Evolutionary conservation across 2,797 vertebrate species (phyloP).

Genomic region (Halcyon chelicuti): DNA sequence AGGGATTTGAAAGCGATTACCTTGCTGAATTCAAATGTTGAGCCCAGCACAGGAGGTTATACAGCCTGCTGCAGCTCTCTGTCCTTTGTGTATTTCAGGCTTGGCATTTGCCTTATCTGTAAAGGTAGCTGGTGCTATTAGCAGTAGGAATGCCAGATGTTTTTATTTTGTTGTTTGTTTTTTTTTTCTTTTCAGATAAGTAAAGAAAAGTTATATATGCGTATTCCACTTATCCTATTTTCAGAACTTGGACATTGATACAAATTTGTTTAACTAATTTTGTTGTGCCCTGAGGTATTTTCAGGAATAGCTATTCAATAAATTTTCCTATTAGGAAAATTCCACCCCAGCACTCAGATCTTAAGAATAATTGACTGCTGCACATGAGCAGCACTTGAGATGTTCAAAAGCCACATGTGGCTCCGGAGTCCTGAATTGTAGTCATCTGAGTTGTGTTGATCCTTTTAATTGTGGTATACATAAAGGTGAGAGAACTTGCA

Average conservation of each 20-base stretch:
- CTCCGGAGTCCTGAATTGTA: neutral
- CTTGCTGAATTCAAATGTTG: constrained; percentile 8
- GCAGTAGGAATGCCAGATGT: neutral
- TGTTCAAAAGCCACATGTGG: neutral
- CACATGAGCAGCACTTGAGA: neutral
- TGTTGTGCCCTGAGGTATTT: neutral
- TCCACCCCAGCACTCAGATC: fast-evolving
- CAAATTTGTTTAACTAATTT: neutral
- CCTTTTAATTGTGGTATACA: neutral
- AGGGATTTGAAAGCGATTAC: constrained; percentile 29
- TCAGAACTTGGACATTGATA: neutral
- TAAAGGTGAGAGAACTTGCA: neutral
- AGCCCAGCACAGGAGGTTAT: neutral
- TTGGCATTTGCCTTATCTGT: neutral
- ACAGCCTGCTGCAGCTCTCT: neutral
- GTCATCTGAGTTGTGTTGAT: neutral
- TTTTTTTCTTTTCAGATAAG: neutral
- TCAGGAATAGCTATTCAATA: neutral
- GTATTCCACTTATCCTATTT: neutral
- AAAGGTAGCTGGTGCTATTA: neutral
- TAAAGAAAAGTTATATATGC: neutral
- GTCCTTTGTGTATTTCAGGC: neutral
- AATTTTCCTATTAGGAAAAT: neutral
- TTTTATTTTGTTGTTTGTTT: neutral
- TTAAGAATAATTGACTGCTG: neutral